Base-by-base conservation (phyloP, 2,797 vertebrate genomes). In the Falco novaeseelandiae region DNA sequence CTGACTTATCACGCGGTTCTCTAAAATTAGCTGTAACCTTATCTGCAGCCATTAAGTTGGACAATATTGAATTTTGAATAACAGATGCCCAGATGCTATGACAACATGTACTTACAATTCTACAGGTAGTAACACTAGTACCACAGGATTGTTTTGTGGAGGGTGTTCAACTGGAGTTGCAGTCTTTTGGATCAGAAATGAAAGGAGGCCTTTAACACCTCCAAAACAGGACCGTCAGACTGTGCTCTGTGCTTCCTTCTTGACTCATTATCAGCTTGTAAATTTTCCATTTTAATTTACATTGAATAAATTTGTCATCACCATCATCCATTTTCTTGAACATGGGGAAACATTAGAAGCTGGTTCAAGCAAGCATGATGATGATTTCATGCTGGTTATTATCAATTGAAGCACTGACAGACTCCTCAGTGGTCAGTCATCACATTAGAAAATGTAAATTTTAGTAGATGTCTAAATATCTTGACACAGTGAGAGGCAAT, bases 371-470 rank as follows among this genome's bases (percentile, higher is more conserved):
- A 46, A 94, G 83, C 55, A 8, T 8, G 49, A 65, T 95, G 89
- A 77, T 93, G 81, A 69, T 91, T 94, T 93, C 81, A 61, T 44
- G 65, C 71, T 78, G 78, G 27, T 76, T 78, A 23, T 95, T 87
- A 87, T 74, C 89, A 85, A 0, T 7, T 94, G 84, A 83, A 89
- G 79, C 55, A 77, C 69, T 83, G 89, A 65, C 83, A 88, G 90
- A 25, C 62, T 65, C 58, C 78, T 94, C 40, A 67, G 81, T 91
- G 90, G 96, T 87, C 90, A 96, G 88, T 84, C 74, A 78, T 83
- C 74, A 69, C 78, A 69, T 86, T 80, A 93, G 79, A 74, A 94
- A 87, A 91, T 80, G 57, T 46, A 84, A 57, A 78, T 94, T 96
- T 83, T 36, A 78, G 61, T 61, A 71, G 74, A 71, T 80, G 7